Base-by-base conservation (phyloP, 2,888 invertebrate species). In the Cosmorhoe ocellata region DNA sequence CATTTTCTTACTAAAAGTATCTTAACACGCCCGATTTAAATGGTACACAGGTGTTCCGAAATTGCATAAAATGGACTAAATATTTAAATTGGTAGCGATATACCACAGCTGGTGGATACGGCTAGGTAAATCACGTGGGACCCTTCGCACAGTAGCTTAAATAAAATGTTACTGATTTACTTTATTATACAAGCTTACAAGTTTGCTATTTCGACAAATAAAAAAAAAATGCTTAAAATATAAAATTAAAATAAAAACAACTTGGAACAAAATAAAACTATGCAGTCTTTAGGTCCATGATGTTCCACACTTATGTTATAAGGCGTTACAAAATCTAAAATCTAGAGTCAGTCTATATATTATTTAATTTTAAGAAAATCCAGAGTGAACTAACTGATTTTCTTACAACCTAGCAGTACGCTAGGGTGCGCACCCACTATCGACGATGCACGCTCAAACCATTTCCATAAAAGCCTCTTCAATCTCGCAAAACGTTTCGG, bases 381-480 rank as follows among this genome's bases (percentile, higher is more conserved):
- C n/a, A n/a, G 9, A 32, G 22, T 44, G 24, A n/a, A 5, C 41
- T n/a, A 49, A 26, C 53, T 2, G 27, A 38, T 24, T 10, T n/a
- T 6, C n/a, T 24, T 6, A 10, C 1, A 18, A 24, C 12, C 48
- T 48, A 11, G 42, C 10, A 4, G 64, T 49, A 67, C 66, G 66
- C 63, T 65, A 56, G 56, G 58, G 54, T 34, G 54, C 51, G 49
- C 38, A 28, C 58, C 38, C 51, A 57, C 84, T 84, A 86, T 83
- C 82, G 78, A 68, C 74, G 69, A 79, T 80, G 84, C 82, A 84
- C 84, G 80, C 81, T 69, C 73, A 74, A 81, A 81, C 84, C 81
- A 88, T 90, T 90, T 87, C 86, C 88, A 90, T 90, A 89, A 90
- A 90, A 90, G 88, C 86, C 88, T 88, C 88, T 87, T 89, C 86